Evolutionary conservation across 2,797 vertebrate genomes (phyloP), one percentile per base, ranked within the genome.

Genomic region (Lerista edwardsae): DNA sequence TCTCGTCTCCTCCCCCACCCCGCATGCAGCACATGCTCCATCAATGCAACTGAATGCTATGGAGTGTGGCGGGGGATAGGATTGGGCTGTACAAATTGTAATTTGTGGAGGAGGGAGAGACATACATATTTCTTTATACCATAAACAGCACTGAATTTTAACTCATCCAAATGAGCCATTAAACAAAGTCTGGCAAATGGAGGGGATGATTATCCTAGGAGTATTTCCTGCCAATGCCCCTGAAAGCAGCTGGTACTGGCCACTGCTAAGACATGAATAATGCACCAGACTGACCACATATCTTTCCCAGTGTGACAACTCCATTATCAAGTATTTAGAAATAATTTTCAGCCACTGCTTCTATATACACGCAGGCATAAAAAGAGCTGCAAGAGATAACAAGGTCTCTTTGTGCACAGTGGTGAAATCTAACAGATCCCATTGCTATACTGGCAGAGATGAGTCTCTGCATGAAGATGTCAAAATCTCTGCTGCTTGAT

Each of bases 281-380:
- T 86, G 69, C 51, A 75, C 4, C 11, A 41, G 62, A 71, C 68
- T 64, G 64, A 75, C 72, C 77, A 84, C 72, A 47, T 86, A 36
- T 84, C 85, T 87, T 69, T 83, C 4, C 62, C 27, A 79, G 64
- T 84, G 7, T 84, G 83, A 68, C n/a, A 86, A 85, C 87, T 79
- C 14, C 64, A 67, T 1, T 76, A 76, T 75, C 78, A 4, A 55
- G 7, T 8, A 79, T 75, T 64, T 73, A 76, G n/a, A 55, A 79
- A 72, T 72, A 76, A 71, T 71, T 73, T 73, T 80, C 74, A 80
- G 25, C 62, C 69, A 25, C 55, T 85, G 31, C 29, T 87, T 62
- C 62, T 90, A 82, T 80, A 75, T 75, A 39, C 25, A 88, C 21
- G 55, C 51, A 68, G 41, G 47, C 27, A n/a, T 57, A 65, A 82